Evolutionary conservation across 2,113 vertebrate genomes (phyloP).

Genomic region (Nothocercus nigrocapillus): DNA sequence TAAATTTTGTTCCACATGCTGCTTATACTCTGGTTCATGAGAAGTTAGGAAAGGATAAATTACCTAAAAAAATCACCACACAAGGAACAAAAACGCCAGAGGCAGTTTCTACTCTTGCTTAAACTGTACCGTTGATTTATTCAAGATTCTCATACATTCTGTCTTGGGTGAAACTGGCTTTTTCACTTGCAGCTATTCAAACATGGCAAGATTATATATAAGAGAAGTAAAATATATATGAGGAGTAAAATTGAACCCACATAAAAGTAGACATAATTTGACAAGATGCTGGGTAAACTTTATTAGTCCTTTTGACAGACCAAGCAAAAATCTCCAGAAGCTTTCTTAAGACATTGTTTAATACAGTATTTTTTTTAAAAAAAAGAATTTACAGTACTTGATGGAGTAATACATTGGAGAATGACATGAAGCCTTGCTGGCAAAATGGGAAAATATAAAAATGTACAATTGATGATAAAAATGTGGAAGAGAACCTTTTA

Average conservation of each 20-base stretch:
- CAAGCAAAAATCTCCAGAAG: neutral
- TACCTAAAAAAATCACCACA: neutral
- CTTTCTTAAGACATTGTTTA: neutral
- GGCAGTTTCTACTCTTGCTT: neutral
- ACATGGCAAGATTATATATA: neutral
- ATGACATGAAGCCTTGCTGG: neutral
- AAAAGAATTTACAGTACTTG: neutral
- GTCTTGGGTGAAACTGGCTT: neutral
- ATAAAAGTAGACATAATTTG: slow-evolving; percentile 20
- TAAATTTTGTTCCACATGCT: neutral
- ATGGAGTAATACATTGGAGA: neutral
- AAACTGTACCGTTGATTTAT: neutral
- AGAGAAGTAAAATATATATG: neutral
- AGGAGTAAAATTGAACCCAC: neutral
- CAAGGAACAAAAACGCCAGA: neutral
- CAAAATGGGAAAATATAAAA: neutral
- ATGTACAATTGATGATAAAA: neutral
- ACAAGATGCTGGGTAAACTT: neutral
- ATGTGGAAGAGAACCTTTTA: neutral
- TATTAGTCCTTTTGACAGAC: neutral
- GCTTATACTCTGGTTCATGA: neutral
- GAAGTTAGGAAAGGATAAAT: neutral
- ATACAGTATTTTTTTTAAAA: neutral
- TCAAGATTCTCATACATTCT: neutral
- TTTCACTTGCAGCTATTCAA: slow-evolving; percentile 32